phyloP scores from a whole-genome alignment of 2,113 vertebrate genomes.

The Taurulus bubalis region DNA sequence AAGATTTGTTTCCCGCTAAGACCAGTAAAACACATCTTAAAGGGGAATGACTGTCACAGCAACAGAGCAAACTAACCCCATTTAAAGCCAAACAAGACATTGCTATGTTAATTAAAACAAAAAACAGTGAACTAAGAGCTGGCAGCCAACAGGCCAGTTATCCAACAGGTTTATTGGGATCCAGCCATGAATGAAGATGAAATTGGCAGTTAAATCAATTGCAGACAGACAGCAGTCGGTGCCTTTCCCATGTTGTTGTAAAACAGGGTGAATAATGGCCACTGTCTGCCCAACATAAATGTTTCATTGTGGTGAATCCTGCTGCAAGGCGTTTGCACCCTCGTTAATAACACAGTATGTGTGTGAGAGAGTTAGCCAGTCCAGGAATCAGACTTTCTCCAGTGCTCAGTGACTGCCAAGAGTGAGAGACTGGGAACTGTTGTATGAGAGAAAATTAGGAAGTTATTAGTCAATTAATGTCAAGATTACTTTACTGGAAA shows the following conservation, averaged over 20 bases:
- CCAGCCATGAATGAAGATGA: constrained; percentile 40
- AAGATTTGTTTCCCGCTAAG: constrained; percentile 33
- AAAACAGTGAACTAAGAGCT: constrained; percentile 8
- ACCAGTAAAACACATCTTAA: constrained; percentile 16
- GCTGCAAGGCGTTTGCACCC: constrained; percentile 18
- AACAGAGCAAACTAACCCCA: constrained; percentile 20
- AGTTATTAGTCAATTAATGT: not conserved
- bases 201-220: constrained; percentile 42
- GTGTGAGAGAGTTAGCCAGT: not conserved
- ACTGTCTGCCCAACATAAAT: constrained; percentile 38
- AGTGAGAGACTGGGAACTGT: not conserved
- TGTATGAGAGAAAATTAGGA: not conserved
- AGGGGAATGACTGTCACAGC: constrained; percentile 15
- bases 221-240: constrained; percentile 43
- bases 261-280: constrained; percentile 41
- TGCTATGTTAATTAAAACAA: constrained; percentile 27
- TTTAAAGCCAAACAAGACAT: constrained; percentile 31
- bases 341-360: constrained; percentile 12
- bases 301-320: constrained; percentile 41
- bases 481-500: not conserved
- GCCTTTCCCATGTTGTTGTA: constrained; percentile 35
- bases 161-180: constrained; percentile 36
- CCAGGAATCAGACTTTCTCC: not conserved
- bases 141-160: constrained; percentile 5
- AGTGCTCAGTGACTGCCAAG: not conserved